These are phyloP conservation scores for Geococcyx californianus DNA, from an alignment of 2,113 vertebrate species.

Conservation along the genomic window DNA sequence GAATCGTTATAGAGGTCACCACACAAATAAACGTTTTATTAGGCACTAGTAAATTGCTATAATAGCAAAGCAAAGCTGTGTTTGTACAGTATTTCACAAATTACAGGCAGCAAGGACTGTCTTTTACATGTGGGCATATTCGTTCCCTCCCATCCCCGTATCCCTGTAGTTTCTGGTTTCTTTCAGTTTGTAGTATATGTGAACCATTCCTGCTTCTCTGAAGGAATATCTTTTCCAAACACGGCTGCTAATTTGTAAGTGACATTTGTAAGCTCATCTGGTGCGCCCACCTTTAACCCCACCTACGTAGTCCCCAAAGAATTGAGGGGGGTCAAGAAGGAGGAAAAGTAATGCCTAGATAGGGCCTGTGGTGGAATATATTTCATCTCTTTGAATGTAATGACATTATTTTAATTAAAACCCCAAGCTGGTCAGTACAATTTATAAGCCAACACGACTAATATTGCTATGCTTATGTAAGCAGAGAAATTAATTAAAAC, in stretches of 20 bases:
- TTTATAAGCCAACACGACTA: constrained; percentile 47
- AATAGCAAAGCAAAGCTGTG: neutral
- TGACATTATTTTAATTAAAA: constrained; percentile 61
- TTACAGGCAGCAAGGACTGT: neutral
- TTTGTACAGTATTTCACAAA: constrained; percentile 2
- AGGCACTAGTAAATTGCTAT: constrained; percentile 9
- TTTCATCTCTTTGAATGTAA: constrained; percentile 32
- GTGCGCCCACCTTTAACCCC: neutral
- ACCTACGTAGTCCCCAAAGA: neutral
- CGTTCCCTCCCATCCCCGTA: neutral
- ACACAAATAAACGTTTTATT: neutral
- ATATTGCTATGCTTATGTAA: constrained; percentile 58
- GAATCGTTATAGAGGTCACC: neutral
- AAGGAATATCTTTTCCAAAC: neutral
- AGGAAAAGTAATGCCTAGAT: neutral
- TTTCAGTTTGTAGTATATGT: neutral
- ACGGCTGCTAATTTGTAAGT: neutral
- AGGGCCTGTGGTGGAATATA: constrained; percentile 13
- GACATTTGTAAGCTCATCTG: neutral
- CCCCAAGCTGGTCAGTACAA: neutral
- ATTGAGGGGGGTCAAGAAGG: neutral
- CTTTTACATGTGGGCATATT: neutral
- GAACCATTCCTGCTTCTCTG: neutral
- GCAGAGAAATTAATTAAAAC: constrained; percentile 68
- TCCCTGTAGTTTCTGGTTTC: neutral